A percentile compares a stretch with the other conserved stretches of the same genome.
Evolutionary conservation across 2,113 vertebrate species (phyloP).

Genomic region (Sander lucioperca): DNA sequence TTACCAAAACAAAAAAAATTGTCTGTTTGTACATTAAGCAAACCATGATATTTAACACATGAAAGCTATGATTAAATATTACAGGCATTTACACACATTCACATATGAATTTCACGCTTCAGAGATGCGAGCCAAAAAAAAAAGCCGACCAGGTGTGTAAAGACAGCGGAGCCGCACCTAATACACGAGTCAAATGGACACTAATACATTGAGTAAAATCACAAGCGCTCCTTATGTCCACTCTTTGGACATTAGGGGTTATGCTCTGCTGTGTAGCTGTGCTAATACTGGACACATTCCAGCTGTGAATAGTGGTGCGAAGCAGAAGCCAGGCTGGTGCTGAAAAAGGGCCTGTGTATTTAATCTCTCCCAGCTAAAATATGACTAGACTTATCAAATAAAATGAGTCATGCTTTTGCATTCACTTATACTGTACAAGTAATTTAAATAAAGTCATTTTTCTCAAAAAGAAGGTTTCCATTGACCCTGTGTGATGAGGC

Average conservation of each 20-base stretch:
- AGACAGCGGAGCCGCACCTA: neutral
- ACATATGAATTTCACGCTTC: too few relatives aligned
- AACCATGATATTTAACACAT: neutral
- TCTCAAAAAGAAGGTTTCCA: constrained; percentile 13
- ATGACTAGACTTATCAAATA: constrained; percentile 13
- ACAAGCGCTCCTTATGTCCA: neutral
- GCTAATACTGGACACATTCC: neutral
- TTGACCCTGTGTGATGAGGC: constrained; percentile 44
- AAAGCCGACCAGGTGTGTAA: neutral
- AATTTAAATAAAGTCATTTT: constrained; percentile 52
- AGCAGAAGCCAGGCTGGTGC: neutral
- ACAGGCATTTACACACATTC: neutral
- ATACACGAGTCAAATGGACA: neutral
- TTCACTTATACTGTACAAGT: constrained; percentile 24
- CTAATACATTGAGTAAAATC: neutral
- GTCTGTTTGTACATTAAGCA: neutral
- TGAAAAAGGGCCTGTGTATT: neutral
- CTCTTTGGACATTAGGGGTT: neutral
- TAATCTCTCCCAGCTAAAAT: constrained; percentile 2
- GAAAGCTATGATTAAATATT: neutral
- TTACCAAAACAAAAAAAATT: neutral
- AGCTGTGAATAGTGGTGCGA: neutral
- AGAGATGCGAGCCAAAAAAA: neutral
- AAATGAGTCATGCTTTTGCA: constrained; percentile 25
- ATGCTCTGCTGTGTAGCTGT: neutral